Evolutionary conservation across 2,797 vertebrate genomes (phyloP), one percentile per base, ranked within the genome.

Genomic region (Cossypha niveicapilla): DNA sequence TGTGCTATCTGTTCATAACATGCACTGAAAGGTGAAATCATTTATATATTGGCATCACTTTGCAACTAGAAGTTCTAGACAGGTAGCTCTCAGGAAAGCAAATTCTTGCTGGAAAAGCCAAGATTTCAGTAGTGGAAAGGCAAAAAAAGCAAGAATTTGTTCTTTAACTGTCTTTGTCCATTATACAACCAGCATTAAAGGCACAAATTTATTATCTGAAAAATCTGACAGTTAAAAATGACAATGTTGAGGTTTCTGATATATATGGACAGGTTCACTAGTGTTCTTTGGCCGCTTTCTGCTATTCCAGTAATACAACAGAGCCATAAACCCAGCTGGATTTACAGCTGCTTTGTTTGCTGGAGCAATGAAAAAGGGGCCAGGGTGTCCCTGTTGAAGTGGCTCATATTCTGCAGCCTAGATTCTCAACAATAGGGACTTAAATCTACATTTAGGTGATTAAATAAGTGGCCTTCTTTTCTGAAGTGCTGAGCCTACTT

Each of bases 321-420:
- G 13, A 79, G 42, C 62, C 57, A 83, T 81, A 89, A 92, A 83
- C 44, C 14, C 68, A 76, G 63, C 42, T 78, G 86, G 74, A 89
- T 96, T 95, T 96, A 92, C 8, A 32, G 23, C 44, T 82, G 37
- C 54, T 91, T 94, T 95, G 75, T 85, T 90, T 93, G 70, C 54
- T 70, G 68, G 13, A 82, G 78, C 57, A 92, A 53, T 60, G 83
- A 72, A 92, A 92, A 93, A 62, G 70, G 23, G 3, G 58, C 42
- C 74, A 92, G 66, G 75, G 28, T 45, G 72, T 92, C 84, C 41
- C 79, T 41, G 78, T 70, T 82, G 92, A 94, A 95, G 82, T 44
- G 88, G 75, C 75, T 85, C 58, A 15, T 85, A 82, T 75, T 48
- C 47, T 82, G 57, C 8, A 50, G 75, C 87, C 86, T 88, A 96